Conservation (phyloP, 2,797 vertebrate genomes). For the Coregonus suidteri region DNA sequence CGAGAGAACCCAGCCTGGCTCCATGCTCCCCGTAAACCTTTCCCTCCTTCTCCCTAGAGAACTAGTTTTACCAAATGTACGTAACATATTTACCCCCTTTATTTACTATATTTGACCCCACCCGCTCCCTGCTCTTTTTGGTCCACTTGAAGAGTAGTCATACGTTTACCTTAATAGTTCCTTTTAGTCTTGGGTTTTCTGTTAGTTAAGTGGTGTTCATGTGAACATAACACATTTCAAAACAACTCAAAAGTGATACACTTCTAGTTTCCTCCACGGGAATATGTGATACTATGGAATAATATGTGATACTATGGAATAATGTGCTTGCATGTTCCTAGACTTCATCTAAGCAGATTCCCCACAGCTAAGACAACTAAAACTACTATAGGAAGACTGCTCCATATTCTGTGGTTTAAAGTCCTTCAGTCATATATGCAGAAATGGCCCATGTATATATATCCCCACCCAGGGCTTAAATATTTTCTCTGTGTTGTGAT, state of each 20-base stretch:
- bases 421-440: no score
- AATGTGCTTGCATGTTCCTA: no score
- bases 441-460: neutral
- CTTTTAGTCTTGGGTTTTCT: no score
- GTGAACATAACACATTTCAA: no score
- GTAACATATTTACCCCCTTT: constrained; percentile 36
- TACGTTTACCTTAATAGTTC: no score
- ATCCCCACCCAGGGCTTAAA: neutral
- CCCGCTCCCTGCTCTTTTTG: neutral
- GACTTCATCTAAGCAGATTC: no score
- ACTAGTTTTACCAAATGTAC: constrained; percentile 13
- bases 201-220: no score
- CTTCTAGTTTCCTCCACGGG: neutral
- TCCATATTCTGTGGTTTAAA: no score
- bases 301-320: neutral
- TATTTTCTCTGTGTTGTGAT: neutral
- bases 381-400: no score
- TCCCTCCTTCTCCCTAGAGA: constrained; percentile 63
- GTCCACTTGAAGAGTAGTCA: constrained; percentile 9
- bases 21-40: constrained; percentile 77
- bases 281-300: neutral
- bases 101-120: neutral
- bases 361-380: no score
- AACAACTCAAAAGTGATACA: neutral
- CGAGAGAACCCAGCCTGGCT: constrained; percentile 72